Conservation (phyloP, 2,113 vertebrate genomes). For the Dryoscopus gambensis region DNA sequence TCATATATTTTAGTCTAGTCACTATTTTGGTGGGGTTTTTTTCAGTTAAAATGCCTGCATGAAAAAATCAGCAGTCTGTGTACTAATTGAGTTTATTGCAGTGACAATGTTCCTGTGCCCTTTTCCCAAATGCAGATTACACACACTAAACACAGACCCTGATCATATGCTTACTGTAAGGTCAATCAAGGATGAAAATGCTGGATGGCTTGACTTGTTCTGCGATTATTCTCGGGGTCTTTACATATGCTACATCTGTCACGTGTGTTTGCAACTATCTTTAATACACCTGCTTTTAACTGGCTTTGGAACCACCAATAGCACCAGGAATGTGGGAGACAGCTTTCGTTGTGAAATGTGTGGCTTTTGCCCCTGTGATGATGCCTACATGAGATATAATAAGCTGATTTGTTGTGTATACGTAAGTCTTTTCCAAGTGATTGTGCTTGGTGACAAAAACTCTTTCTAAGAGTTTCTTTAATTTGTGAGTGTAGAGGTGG, state of each 20-base stretch:
- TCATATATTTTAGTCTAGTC: not conserved
- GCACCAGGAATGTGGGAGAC: not conserved
- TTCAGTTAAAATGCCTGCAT: not conserved
- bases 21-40: not conserved
- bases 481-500: not conserved
- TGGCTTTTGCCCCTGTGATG: not conserved
- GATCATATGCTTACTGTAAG: not conserved
- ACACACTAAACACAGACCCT: not conserved
- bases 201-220: not conserved
- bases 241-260: not conserved
- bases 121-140: not conserved
- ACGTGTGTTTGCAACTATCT: not conserved
- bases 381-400: not conserved
- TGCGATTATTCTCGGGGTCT: not conserved
- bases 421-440: not conserved
- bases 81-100: not conserved
- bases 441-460: not conserved
- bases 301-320: accelerated
- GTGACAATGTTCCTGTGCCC: not conserved
- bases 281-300: not conserved
- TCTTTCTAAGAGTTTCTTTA: not conserved
- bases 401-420: not conserved
- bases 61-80: not conserved
- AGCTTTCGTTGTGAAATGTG: not conserved
- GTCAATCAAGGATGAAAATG: not conserved